Evolutionary conservation across 1,140 invertebrate species (phyloP), one percentile per base, ranked within the genome.

Genomic region (Zaprionus ornatus): DNA sequence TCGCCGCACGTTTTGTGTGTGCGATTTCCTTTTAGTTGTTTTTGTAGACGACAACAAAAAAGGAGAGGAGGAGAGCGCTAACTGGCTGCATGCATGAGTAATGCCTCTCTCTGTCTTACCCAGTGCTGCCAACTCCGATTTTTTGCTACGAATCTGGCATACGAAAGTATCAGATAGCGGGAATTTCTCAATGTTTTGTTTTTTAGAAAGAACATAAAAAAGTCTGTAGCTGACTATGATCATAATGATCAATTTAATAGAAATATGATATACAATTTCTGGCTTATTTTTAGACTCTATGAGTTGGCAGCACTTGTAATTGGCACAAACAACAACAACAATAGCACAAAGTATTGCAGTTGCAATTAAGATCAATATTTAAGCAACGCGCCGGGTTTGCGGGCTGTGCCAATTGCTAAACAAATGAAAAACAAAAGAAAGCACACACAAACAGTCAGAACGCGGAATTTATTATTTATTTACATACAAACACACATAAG

Each of bases 311-410:
- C 25, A 37, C 56, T 59, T 13, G 13, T 19, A 59, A 50, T 50
- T 50, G 19, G 12, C 45, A 23, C 21, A 12, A 19, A 50, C 21
- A 21, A 50, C 45, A 50, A 48, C 42, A 48, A 21, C 45, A 48
- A 48, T 10, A 48, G 1, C 45, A 23, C 12, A 21, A 45, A 59
- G 54, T 72, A 74, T 66, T 80, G 72, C 48, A 86, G 67, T 69
- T 71, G 57, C 76, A 88, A 88, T 88, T 83, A 77, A 70, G 83
- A 80, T 87, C 80, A 80, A 88, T 80, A 83, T 80, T 87, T 72
- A 68, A 78, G 74, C 68, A 74, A 72, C 71, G 66, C 83, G 69
- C 62, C 74, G 76, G 75, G 82, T 85, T 25, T 52, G 37, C 56
- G 60, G 32, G 19, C 55, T 70, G 52, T 29, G 69, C 52, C 65